Conservation (phyloP, 2,797 vertebrate species). For the Sphenopsis melanotis region DNA sequence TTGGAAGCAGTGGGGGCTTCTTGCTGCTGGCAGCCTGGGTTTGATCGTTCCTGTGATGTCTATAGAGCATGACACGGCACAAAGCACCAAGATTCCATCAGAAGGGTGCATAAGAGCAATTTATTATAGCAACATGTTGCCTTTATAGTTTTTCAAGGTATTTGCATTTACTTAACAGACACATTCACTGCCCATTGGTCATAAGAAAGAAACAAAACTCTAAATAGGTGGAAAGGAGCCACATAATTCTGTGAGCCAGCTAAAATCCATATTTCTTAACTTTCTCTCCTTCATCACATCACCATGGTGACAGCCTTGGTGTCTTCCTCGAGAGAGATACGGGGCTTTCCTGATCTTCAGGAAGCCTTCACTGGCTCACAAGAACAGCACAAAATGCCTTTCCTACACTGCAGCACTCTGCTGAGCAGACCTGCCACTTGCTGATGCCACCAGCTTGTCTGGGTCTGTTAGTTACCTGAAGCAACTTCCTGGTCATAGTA, state of each 20-base stretch:
- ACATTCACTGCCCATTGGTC: background rate
- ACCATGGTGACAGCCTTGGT: background rate
- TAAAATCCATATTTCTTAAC: background rate
- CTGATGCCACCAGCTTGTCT: background rate
- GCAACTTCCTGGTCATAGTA: background rate
- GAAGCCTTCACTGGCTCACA: background rate
- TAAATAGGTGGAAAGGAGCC: background rate
- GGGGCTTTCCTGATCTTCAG: background rate
- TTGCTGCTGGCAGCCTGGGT: background rate
- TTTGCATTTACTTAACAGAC: background rate
- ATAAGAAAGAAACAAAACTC: background rate
- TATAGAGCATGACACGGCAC: no score
- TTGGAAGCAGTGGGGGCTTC: background rate
- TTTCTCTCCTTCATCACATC: background rate
- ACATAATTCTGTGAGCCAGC: background rate
- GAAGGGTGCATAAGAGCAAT: background rate
- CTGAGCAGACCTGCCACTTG: background rate
- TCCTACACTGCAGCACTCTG: background rate
- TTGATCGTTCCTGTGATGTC: background rate
- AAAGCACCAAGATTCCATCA: background rate
- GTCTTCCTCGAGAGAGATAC: background rate
- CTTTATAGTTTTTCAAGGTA: background rate
- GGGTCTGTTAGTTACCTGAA: background rate
- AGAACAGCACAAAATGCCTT: background rate
- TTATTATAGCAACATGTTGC: background rate